Percentiles rank a stretch among this genome's conserved stretches.
Conservation (phyloP, 92 coral and sea anemone species). For the Ricordea florida region DNA sequence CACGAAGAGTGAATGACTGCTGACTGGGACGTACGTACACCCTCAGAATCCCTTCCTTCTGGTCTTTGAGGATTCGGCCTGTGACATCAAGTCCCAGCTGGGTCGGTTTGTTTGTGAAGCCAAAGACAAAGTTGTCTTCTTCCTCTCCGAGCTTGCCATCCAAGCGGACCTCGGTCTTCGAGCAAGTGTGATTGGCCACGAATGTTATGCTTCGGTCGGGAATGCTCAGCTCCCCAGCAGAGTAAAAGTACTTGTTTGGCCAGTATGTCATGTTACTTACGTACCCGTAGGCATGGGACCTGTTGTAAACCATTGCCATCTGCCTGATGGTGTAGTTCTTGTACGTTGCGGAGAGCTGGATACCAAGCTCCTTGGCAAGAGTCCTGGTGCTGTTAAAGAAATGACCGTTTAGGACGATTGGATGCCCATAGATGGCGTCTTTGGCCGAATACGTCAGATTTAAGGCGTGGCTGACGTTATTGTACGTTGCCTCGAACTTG, state of each 20-base stretch:
- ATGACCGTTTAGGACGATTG: slow-evolving; percentile 81
- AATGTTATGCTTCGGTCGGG: slow-evolving; percentile 65
- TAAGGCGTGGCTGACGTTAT: slow-evolving; percentile 82
- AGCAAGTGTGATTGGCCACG: slow-evolving; percentile 85
- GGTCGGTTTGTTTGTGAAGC: slow-evolving; percentile 70
- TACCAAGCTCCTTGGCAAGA: slow-evolving; percentile 87
- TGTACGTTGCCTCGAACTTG: slow-evolving; percentile 86
- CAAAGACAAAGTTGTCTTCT: slow-evolving; percentile 63
- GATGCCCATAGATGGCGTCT: slow-evolving; percentile 75
- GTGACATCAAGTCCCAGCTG: slow-evolving; percentile 70
- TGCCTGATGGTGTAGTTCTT: slow-evolving; percentile 87
- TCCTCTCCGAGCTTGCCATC: slow-evolving; percentile 74
- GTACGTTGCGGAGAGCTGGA: slow-evolving; percentile 79
- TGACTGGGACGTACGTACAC: slow-evolving; percentile 70
- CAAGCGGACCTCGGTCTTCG: slow-evolving; percentile 77
- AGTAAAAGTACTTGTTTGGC: slow-evolving; percentile 86
- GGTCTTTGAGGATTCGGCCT: slow-evolving; percentile 62
- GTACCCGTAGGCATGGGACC: slow-evolving; percentile 75
- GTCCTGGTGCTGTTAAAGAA: slow-evolving; percentile 74
- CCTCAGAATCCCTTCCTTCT: slow-evolving; percentile 66
- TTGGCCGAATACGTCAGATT: slow-evolving; percentile 85
- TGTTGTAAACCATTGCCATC: slow-evolving; percentile 76
- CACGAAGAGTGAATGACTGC: slow-evolving; percentile 79
- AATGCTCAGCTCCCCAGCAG: slow-evolving; percentile 78
- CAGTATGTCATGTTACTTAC: slow-evolving; percentile 92